phyloP scores from a whole-genome alignment of 2,888 invertebrate genomes.

The Schrankia costaestrigalis region DNA sequence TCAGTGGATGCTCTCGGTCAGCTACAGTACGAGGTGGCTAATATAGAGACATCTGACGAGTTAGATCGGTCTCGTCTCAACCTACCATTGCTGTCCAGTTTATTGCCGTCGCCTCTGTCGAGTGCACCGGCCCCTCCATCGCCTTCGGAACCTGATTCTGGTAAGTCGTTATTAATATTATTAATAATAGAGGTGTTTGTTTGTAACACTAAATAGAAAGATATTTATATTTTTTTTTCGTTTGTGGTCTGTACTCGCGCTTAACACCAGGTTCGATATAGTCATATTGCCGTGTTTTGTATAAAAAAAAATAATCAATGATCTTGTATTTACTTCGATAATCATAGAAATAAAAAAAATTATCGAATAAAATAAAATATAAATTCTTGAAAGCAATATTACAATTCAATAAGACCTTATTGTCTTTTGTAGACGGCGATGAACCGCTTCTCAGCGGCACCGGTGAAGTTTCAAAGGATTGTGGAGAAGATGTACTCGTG shows the following conservation, averaged over 20 bases:
- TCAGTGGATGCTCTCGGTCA: conserved; percentile 81
- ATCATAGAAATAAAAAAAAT: too few species aligned
- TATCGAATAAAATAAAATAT: too few species aligned
- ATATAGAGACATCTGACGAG: conserved; percentile 89
- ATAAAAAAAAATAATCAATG: too few species aligned
- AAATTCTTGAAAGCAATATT: too few species aligned
- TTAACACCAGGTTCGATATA: too few species aligned
- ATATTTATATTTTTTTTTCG: too few species aligned
- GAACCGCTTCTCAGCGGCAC: conserved; percentile 99
- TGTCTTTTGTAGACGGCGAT: conserved; percentile 85
- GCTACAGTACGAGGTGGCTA: conserved; percentile 86
- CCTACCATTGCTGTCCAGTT: conserved; percentile 85
- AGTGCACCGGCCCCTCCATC: conserved; percentile 87
- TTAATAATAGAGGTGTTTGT: too few species aligned
- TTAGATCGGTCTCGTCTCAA: conserved; percentile 87
- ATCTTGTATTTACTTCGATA: too few species aligned
- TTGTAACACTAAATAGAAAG: too few species aligned
- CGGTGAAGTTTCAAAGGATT: conserved; percentile 97
- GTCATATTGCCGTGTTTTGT: too few species aligned
- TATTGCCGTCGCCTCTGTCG: conserved; percentile 87
- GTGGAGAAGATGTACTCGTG: conserved; percentile 94
- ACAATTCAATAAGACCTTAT: neutral
- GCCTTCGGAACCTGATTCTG: conserved; percentile 87
- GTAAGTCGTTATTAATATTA: conserved; percentile 59
- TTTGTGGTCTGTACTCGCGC: too few species aligned